Conservation (phyloP, 2,113 vertebrate genomes). For the Catharus minimus region DNA sequence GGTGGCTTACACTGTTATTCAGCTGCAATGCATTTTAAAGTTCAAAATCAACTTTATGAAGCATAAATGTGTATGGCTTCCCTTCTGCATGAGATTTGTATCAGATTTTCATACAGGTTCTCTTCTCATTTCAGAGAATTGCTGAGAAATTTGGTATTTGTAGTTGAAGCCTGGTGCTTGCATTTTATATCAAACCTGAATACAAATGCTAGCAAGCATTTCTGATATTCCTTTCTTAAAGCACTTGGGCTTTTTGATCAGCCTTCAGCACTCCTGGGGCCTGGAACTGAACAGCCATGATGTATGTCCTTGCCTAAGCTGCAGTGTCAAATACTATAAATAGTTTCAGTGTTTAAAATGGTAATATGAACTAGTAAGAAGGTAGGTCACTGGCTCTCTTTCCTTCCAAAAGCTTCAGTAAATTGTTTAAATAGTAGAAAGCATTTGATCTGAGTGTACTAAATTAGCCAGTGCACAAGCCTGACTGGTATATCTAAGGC, state of each 20-base stretch:
- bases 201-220: not conserved
- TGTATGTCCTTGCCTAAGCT: not conserved
- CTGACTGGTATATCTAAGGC: not conserved
- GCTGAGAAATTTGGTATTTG: not conserved
- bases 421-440: not conserved
- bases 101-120: not conserved
- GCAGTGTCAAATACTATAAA: not conserved
- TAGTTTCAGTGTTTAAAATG: not conserved
- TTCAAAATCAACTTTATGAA: not conserved
- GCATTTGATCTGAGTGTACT: not conserved
- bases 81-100: rapidly evolving
- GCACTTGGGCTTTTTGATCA: not conserved
- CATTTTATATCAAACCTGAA: not conserved
- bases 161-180: not conserved
- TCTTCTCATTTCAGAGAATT: not conserved
- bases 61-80: not conserved
- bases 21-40: not conserved
- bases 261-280: not conserved
- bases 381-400: not conserved
- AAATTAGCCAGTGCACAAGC: not conserved
- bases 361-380: not conserved
- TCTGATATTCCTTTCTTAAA: not conserved
- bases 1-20: not conserved
- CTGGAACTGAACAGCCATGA: not conserved
- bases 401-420: not conserved